Evolutionary conservation across 2,888 invertebrate species (phyloP).

Genomic region (Nemotelus nigrinus): DNA sequence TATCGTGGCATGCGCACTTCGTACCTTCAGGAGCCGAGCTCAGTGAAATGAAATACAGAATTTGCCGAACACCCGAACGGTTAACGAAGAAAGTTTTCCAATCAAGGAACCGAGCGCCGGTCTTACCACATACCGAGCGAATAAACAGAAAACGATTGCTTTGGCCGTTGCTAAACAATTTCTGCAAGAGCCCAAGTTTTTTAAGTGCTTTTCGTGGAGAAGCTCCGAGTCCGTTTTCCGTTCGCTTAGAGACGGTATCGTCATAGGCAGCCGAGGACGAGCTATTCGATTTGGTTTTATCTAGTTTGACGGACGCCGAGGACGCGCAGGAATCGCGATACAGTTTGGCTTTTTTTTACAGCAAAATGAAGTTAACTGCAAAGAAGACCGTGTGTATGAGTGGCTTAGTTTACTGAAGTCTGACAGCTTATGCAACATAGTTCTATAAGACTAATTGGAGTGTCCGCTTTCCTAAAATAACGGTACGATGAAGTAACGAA

Average conservation of each 20-base stretch:
- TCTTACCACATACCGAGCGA: neutral
- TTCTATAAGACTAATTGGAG: too few relatives aligned
- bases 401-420: too few relatives aligned
- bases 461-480: too few relatives aligned
- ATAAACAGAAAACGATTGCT: slow-evolving; percentile 1
- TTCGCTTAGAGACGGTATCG: neutral
- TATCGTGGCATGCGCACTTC: slow-evolving; percentile 29
- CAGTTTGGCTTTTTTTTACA: too few relatives aligned
- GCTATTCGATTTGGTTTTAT: too few relatives aligned
- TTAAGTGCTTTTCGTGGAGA: slow-evolving; percentile 37
- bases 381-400: too few relatives aligned
- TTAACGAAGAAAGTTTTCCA: slow-evolving; percentile 2
- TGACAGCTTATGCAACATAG: too few relatives aligned
- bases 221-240: slow-evolving; percentile 27
- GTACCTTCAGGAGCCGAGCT: slow-evolving; percentile 11
- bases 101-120: neutral
- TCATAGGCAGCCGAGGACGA: neutral
- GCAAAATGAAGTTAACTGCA: too few relatives aligned
- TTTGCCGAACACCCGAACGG: neutral
- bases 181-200: neutral
- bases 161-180: slow-evolving; percentile 34
- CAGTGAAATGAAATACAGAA: neutral
- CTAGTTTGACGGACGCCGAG: too few relatives aligned
- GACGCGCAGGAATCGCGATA: too few relatives aligned
- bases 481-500: too few relatives aligned